phyloP scores from a whole-genome alignment of 2,888 invertebrate genomes.

The Theretra japonica region DNA sequence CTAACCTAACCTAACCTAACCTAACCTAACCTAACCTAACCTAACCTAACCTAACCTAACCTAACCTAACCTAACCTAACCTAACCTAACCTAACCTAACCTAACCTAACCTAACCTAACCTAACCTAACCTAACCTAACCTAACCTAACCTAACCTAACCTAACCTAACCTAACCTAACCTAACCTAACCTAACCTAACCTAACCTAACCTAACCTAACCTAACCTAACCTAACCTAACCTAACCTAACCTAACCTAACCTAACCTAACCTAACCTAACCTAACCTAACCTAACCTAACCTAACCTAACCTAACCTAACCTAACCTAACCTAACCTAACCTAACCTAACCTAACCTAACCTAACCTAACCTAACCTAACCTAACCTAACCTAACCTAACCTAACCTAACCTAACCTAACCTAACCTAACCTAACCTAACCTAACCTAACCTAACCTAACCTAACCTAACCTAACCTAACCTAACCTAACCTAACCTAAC shows the following conservation, averaged over 20 bases:
- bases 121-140: conserved; percentile 39
- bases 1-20: conserved; percentile 41
- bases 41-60: conserved; percentile 39
- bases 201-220: conserved; percentile 43
- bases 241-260: conserved; percentile 38
- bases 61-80: conserved; percentile 40
- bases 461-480: conserved; percentile 39
- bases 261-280: conserved; percentile 37
- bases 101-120: conserved; percentile 40
- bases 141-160: conserved; percentile 40
- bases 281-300: conserved; percentile 38
- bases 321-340: conserved; percentile 39
- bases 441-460: conserved; percentile 38
- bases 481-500: conserved; percentile 38
- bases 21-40: conserved; percentile 40
- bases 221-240: conserved; percentile 39
- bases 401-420: conserved; percentile 36
- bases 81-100: conserved; percentile 39
- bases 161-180: conserved; percentile 43
- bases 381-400: conserved; percentile 38
- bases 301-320: conserved; percentile 39
- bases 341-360: conserved; percentile 40
- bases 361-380: conserved; percentile 41
- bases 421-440: conserved; percentile 38
- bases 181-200: conserved; percentile 41